Evolutionary conservation across 1,140 invertebrate species (phyloP).

Genomic region (Gonatopus flavifemur): DNA sequence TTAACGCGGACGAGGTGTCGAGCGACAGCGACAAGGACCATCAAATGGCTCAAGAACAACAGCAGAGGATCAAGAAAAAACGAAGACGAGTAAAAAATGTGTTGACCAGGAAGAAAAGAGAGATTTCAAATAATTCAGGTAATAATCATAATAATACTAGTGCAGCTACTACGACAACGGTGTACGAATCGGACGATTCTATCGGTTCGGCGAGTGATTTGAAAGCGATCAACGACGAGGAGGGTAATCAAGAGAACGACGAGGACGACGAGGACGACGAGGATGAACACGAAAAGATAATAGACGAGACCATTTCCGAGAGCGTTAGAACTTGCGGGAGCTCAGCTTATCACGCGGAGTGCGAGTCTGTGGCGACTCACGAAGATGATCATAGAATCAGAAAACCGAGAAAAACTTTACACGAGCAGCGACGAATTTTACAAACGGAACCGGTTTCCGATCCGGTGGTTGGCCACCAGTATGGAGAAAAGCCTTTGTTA

Average conservation of each 20-base stretch:
- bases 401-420: conserved; percentile 21
- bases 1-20: conserved; percentile 62
- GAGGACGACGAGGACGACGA: conserved; percentile 50
- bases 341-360: conserved; percentile 72
- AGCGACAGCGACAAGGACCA: conserved; percentile 62
- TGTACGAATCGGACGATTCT: conserved; percentile 66
- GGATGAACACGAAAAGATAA: conserved; percentile 43
- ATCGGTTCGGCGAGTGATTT: conserved; percentile 76
- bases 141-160: conserved; percentile 7
- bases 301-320: conserved; percentile 68
- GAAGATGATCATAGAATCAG: conserved; percentile 60
- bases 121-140: no score
- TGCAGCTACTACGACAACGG: conserved; percentile 14
- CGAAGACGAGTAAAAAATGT: conserved; percentile 39
- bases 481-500: conserved; percentile 76
- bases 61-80: conserved; percentile 48
- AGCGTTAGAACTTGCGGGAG: conserved; percentile 69
- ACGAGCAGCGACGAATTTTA: conserved; percentile 15
- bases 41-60: conserved; percentile 28
- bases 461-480: conserved; percentile 72
- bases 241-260: conserved; percentile 58
- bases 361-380: conserved; percentile 68
- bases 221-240: conserved; percentile 64
- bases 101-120: conserved; percentile 41
- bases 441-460: conserved; percentile 36